Evolutionary conservation across 1,140 invertebrate species (phyloP), one percentile per base, ranked within the genome.

Genomic region (Drosophila takahashii): DNA sequence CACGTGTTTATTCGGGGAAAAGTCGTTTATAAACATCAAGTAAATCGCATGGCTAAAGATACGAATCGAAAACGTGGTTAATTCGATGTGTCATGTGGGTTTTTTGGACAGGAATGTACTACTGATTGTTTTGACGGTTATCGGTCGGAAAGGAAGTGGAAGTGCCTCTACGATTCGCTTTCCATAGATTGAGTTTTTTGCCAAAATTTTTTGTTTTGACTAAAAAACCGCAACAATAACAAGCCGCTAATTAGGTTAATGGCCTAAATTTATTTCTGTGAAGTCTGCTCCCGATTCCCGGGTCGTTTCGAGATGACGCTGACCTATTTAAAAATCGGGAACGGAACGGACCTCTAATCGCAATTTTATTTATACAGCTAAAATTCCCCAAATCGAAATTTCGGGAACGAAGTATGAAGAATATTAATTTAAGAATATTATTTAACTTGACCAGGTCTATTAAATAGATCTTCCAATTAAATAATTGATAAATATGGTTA

Each of bases 241-340:
- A 60, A 58, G 18, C 18, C 32, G 2, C 10, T 29, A 81, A 69
- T 74, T 83, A 45, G 79, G 74, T 78, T 74, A 65, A 74, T 66
- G 74, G 50, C 67, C 62, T 45, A 29, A 69, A 74, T 77, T 37
- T 3, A 15, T 34, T 48, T 18, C 64, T 26, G 11, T 27, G 18
- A 16, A 47, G 34, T 70, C 65, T 70, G 66, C 66, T 70, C 50
- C 64, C 67, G 51, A 47, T 42, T 51, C 36, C 60, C 59, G 66
- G 64, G 64, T 70, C 66, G 67, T 9, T 39, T 34, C 8, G 3
- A 41, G 42, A 70, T 75, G 79, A 78, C 75, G 70, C 70, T 78
- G 79, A 70, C 74, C 79, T 15, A 81, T 66, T 47, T 66, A 13
- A 18, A 51, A 50, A 51, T 73, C 47, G 59, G 59, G 32, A 37